phyloP scores from a whole-genome alignment of 2,797 vertebrate genomes.

The Heliangelus exortis region DNA sequence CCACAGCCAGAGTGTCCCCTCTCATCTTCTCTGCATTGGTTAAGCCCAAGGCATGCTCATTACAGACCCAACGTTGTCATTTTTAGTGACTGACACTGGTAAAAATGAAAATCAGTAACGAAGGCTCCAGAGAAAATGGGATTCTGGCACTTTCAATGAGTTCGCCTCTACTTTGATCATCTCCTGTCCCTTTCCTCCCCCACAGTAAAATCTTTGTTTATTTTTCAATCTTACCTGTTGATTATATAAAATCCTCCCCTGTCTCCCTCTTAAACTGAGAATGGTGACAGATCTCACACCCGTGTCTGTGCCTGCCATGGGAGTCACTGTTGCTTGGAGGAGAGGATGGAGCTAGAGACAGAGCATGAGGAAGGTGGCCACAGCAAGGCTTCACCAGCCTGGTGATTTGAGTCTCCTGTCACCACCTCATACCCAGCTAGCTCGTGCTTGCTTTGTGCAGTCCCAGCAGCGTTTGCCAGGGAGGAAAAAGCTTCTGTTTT shows the following conservation, averaged over 20 bases:
- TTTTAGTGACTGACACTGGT: neutral
- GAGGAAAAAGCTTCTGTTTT: neutral
- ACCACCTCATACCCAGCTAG: neutral
- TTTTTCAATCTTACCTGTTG: neutral
- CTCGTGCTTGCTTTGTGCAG: neutral
- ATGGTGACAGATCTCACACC: neutral
- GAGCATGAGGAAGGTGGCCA: neutral
- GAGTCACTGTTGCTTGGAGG: neutral
- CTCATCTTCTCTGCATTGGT: neutral
- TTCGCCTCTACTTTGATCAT: neutral
- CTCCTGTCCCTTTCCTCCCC: neutral
- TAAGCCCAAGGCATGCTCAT: neutral
- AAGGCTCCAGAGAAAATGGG: neutral
- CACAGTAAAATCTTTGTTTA: neutral
- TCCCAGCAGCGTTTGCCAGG: neutral
- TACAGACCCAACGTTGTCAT: neutral
- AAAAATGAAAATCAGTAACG: neutral
- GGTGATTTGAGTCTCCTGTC: neutral
- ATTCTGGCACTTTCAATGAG: neutral
- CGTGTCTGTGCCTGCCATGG: fast-evolving
- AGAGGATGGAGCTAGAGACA: neutral
- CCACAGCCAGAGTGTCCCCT: neutral
- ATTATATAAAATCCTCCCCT: neutral
- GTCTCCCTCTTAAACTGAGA: neutral
- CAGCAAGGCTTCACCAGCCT: neutral